phyloP scores from a whole-genome alignment of 2,888 invertebrate genomes.

The Tuberolachnus salignus region DNA sequence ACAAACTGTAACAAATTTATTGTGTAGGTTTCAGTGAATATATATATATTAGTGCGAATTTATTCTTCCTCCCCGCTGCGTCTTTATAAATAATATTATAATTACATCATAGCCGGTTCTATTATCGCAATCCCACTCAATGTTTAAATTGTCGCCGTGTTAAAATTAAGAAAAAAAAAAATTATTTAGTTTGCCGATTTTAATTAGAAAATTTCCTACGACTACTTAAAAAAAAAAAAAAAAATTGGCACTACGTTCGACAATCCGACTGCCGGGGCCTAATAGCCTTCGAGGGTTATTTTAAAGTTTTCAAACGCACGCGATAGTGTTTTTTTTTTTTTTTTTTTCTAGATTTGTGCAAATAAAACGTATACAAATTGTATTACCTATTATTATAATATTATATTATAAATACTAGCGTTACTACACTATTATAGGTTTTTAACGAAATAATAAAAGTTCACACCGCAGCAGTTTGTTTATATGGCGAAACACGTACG shows the following conservation, averaged over 20 bases:
- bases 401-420: not conserved
- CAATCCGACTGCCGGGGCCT: conserved; percentile 27
- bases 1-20: too few relatives aligned
- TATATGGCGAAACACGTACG: conserved; percentile 10
- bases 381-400: conserved; percentile 23
- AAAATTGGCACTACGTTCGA: conserved; percentile 43
- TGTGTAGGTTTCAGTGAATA: too few relatives aligned
- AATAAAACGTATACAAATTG: not conserved
- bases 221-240: not conserved
- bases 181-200: conserved; percentile 10
- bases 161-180: not conserved
- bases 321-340: too few relatives aligned
- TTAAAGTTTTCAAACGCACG: conserved; percentile 18
- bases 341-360: conserved; percentile 27
- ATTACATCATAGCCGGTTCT: too few relatives aligned
- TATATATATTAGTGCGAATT: too few relatives aligned
- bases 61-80: too few relatives aligned
- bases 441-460: not conserved
- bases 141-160: not conserved
- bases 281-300: conserved; percentile 47
- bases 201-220: not conserved
- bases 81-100: too few relatives aligned
- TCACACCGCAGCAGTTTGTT: not conserved
- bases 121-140: too few relatives aligned
- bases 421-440: not conserved